Conservation (phyloP, 2,113 vertebrate species). For the Gobiocypris rarus region DNA sequence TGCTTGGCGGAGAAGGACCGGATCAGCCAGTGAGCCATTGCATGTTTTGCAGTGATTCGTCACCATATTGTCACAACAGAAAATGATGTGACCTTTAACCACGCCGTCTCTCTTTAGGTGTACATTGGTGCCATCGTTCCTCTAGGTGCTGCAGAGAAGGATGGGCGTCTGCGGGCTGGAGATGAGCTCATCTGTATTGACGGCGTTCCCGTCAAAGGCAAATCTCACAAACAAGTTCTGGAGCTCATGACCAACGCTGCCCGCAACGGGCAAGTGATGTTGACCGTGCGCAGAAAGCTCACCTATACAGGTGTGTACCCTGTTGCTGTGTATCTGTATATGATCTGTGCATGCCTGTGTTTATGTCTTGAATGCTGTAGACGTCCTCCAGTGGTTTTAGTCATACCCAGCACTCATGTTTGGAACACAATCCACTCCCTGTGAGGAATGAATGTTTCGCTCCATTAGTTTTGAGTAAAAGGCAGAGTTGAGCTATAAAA, state of each 20-base stretch:
- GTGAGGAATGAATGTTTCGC: neutral
- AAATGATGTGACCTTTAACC: neutral
- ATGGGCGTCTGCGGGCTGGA: constrained; percentile 90
- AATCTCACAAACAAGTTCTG: constrained; percentile 95
- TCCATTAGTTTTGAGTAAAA: neutral
- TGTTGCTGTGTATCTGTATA: neutral
- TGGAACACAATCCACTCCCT: neutral
- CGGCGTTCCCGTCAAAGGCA: constrained; percentile 90
- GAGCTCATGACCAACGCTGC: constrained; percentile 97
- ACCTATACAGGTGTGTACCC: constrained; percentile 78
- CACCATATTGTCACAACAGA: neutral
- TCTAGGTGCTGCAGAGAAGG: constrained; percentile 91
- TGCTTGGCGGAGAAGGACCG: constrained; percentile 93
- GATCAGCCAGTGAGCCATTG: constrained; percentile 90
- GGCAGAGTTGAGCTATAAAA: constrained; percentile 9
- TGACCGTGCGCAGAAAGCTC: constrained; percentile 91
- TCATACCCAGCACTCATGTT: constrained; percentile 10
- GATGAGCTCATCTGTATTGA: constrained; percentile 97
- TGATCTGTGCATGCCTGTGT: neutral
- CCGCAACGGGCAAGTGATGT: constrained; percentile 92
- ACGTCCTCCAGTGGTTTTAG: neutral
- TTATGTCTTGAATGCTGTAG: neutral
- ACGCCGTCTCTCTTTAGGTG: constrained; percentile 75
- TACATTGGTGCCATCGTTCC: constrained; percentile 98
- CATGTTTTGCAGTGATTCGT: neutral